Evolutionary conservation across 2,888 invertebrate genomes (phyloP).

Genomic region (Zygaena filipendulae): DNA sequence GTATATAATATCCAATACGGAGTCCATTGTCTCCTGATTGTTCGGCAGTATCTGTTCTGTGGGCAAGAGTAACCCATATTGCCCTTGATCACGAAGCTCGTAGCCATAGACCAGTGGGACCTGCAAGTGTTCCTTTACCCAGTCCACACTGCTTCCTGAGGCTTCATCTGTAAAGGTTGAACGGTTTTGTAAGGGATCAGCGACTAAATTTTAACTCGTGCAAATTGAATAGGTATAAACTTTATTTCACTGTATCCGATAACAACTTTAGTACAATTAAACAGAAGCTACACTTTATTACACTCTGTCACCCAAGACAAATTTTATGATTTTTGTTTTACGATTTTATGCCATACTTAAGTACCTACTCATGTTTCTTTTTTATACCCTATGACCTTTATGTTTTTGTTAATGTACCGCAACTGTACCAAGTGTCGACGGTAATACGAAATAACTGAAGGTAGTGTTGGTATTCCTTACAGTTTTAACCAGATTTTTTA

Average conservation of each 20-base stretch:
- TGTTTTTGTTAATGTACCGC: no score
- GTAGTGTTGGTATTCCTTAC: no score
- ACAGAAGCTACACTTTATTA: no score
- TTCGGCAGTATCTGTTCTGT: conserved; percentile 73
- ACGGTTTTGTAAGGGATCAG: conserved; percentile 1
- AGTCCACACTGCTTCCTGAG: conserved; percentile 77
- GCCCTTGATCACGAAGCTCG: conserved; percentile 76
- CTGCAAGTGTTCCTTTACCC: conserved; percentile 74
- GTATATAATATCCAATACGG: conserved; percentile 38
- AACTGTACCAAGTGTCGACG: no score
- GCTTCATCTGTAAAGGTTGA: conserved; percentile 60
- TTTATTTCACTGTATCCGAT: neutral
- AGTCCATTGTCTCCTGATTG: conserved; percentile 68
- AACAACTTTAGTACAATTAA: no score
- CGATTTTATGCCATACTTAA: no score
- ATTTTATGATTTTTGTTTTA: no score
- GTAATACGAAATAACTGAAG: no score
- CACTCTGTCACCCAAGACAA: no score
- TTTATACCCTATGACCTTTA: no score
- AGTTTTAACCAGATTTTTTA: no score
- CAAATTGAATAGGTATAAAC: conserved; percentile 1
- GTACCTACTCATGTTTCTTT: no score
- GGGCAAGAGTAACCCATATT: conserved; percentile 76
- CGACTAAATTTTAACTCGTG: neutral
- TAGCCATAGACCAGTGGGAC: conserved; percentile 76